These are phyloP conservation scores for Lagopus leucura DNA, from an alignment of 2,113 vertebrate genomes.

Conservation along the genomic window DNA sequence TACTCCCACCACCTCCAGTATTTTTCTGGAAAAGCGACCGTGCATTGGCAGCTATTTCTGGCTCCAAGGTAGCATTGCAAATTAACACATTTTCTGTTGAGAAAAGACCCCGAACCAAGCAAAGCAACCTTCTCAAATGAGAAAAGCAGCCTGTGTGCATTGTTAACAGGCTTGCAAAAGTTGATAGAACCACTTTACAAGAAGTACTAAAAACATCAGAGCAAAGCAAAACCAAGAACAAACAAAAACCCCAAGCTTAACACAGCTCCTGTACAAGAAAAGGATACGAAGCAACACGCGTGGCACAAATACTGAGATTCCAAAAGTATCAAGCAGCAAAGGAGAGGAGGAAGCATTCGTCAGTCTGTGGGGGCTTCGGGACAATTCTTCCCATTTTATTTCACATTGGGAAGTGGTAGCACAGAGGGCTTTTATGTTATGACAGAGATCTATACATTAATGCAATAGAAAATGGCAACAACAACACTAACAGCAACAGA, in stretches of 20 bases:
- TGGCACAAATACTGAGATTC: background rate
- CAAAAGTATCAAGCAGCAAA: background rate
- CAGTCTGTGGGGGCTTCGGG: background rate
- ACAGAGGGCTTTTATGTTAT: background rate
- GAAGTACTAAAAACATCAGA: background rate
- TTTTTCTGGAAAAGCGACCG: background rate
- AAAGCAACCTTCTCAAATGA: background rate
- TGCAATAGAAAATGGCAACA: background rate
- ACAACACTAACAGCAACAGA: background rate
- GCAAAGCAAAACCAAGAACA: background rate
- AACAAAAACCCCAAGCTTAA: background rate
- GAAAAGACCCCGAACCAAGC: background rate
- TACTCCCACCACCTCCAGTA: fast-evolving
- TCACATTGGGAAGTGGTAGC: background rate
- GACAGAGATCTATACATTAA: background rate
- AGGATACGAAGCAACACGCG: background rate
- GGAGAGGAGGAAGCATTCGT: background rate
- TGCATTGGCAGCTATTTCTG: fast-evolving
- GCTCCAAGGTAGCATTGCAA: fast-evolving
- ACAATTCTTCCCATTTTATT: background rate
- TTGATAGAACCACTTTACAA: background rate
- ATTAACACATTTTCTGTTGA: background rate
- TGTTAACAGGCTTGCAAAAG: background rate
- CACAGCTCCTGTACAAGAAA: background rate
- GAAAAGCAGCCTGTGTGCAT: background rate